Conservation (phyloP, 2,888 invertebrate species). For the Cryptosula pallasiana region DNA sequence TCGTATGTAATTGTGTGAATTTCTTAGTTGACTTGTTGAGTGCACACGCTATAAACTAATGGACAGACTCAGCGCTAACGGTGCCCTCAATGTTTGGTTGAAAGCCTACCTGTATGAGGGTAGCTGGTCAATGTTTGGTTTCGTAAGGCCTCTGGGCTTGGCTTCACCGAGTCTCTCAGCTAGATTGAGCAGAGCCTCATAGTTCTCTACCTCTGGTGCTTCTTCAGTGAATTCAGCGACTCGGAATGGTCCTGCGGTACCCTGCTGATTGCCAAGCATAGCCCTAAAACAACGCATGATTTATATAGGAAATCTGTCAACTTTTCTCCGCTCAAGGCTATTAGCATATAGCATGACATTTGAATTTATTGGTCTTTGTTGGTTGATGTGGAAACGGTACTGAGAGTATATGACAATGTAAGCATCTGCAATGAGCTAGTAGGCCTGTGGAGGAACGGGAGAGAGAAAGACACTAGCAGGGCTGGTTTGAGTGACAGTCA, state of each 20-base stretch:
- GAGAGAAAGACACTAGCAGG: background rate
- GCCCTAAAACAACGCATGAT: background rate
- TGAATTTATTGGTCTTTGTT: background rate
- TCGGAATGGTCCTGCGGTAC: background rate
- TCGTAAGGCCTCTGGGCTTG: background rate
- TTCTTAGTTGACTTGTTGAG: too few species aligned
- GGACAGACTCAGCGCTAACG: too few species aligned
- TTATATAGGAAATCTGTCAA: background rate
- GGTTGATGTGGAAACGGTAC: background rate
- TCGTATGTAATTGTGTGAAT: too few species aligned
- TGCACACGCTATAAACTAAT: too few species aligned
- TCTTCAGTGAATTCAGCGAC: slow-evolving; percentile 1
- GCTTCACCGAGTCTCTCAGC: slow-evolving; percentile 15
- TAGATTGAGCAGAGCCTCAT: slow-evolving; percentile 8
- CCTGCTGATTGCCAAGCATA: background rate
- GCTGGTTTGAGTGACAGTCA: background rate
- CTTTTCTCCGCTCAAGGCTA: background rate
- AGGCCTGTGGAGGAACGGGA: background rate
- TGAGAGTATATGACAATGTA: too few species aligned
- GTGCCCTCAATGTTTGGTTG: too few species aligned
- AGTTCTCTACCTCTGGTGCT: slow-evolving; percentile 19
- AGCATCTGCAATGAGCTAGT: too few species aligned
- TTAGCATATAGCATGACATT: background rate
- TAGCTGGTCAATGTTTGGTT: background rate
- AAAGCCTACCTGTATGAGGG: slow-evolving; percentile 2